A percentile compares a stretch with the other conserved stretches of the same genome.
phyloP scores from a whole-genome alignment of 1,140 invertebrate genomes.

The Stenopsyche tienmushanensis region DNA sequence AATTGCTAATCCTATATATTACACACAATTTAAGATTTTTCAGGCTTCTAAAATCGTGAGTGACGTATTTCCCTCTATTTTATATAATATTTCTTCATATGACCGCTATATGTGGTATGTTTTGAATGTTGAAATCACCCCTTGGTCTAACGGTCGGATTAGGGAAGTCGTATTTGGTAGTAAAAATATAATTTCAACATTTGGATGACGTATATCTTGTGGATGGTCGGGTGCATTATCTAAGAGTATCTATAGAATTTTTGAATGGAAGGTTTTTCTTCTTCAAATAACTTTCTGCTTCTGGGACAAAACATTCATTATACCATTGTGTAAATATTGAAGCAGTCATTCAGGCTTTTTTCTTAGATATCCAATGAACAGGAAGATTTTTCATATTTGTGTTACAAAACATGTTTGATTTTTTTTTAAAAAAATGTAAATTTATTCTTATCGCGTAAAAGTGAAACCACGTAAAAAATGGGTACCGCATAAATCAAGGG shows the following conservation, averaged over 20 bases:
- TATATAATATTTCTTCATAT: background rate
- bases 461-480: no score
- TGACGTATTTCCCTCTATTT: background rate
- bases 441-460: no score
- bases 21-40: background rate
- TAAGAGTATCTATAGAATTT: slow-evolving; percentile 45
- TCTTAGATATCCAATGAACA: slow-evolving; percentile 4
- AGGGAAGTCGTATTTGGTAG: slow-evolving; percentile 20
- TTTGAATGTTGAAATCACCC: slow-evolving; percentile 19
- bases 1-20: background rate
- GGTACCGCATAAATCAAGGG: no score
- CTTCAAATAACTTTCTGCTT: slow-evolving; percentile 40
- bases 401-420: no score
- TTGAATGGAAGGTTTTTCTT: slow-evolving; percentile 32
- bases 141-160: slow-evolving; percentile 43
- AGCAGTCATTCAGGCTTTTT: slow-evolving; percentile 39
- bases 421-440: no score
- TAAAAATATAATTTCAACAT: slow-evolving; percentile 4
- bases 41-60: background rate
- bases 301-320: slow-evolving; percentile 35
- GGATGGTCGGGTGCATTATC: slow-evolving; percentile 49
- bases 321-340: slow-evolving; percentile 39
- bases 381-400: background rate
- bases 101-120: slow-evolving; percentile 17
- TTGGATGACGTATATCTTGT: slow-evolving; percentile 11